Percentiles rank a stretch among this genome's conserved stretches.
These are phyloP conservation scores for Polydrusus tereticollis DNA, from an alignment of 2,888 invertebrate genomes.

Conservation along the genomic window DNA sequence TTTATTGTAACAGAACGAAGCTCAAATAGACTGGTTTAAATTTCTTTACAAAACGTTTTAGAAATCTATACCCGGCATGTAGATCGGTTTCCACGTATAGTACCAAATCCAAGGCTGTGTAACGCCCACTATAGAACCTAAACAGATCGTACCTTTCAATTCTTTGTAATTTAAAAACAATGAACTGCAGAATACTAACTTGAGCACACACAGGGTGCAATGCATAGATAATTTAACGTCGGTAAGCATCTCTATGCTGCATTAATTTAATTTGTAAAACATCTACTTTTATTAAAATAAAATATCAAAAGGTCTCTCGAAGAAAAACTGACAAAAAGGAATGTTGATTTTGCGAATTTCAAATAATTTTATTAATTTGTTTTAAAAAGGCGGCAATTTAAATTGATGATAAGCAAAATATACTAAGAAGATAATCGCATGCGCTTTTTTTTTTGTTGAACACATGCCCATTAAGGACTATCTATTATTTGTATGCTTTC, in stretches of 20 bases:
- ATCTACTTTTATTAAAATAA: no score
- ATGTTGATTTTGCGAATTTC: no score
- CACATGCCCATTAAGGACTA: no score
- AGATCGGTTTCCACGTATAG: conserved; percentile 45
- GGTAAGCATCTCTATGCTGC: not conserved
- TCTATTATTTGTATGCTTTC: no score
- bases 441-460: no score
- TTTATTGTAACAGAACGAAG: conserved; percentile 32
- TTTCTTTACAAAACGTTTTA: conserved; percentile 30
- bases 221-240: not conserved
- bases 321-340: no score
- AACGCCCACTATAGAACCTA: conserved; percentile 43
- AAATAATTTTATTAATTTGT: no score
- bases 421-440: no score
- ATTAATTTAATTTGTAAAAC: no score
- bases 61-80: conserved; percentile 45
- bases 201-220: not conserved
- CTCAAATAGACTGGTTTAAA: not conserved
- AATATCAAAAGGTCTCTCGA: no score
- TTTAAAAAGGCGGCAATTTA: no score
- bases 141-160: conserved; percentile 48
- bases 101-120: conserved; percentile 46
- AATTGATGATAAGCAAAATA: no score
- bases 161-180: conserved; percentile 50
- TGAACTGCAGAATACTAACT: conserved; percentile 34